phyloP scores from a whole-genome alignment of 2,113 vertebrate genomes.

The Ovibos moschatus region DNA sequence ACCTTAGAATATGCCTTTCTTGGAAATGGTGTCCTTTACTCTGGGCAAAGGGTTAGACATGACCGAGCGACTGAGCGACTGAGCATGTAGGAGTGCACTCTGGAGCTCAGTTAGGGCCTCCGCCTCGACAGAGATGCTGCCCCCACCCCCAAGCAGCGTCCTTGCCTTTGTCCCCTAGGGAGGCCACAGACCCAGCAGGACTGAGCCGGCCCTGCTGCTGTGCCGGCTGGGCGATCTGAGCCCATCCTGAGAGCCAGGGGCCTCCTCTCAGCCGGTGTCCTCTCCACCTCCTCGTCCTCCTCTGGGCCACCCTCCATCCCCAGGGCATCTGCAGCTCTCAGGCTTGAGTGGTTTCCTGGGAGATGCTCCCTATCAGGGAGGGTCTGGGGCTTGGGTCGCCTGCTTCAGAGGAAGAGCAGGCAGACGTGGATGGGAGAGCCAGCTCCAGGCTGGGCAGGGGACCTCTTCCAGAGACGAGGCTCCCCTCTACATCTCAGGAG shows the following conservation, averaged over 20 bases:
- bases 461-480: rapidly evolving
- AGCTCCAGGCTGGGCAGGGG: rapidly evolving
- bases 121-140: background rate
- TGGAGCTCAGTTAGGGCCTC: background rate
- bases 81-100: background rate
- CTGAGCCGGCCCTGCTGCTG: rapidly evolving
- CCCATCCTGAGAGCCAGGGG: background rate
- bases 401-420: background rate
- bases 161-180: background rate
- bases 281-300: rapidly evolving
- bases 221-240: rapidly evolving
- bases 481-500: too few relatives aligned
- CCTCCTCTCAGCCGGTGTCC: rapidly evolving
- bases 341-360: background rate
- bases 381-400: background rate
- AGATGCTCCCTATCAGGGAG: background rate
- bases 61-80: background rate
- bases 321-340: background rate
- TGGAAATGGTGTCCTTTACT: background rate
- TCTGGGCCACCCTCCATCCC: background rate
- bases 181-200: too few relatives aligned
- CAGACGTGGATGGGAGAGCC: background rate
- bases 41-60: background rate
- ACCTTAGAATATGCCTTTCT: rapidly evolving
- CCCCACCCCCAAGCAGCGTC: background rate